A percentile compares a stretch with the other conserved stretches of the same genome.
Conservation (phyloP, 2,797 vertebrate species). For the Betta splendens region DNA sequence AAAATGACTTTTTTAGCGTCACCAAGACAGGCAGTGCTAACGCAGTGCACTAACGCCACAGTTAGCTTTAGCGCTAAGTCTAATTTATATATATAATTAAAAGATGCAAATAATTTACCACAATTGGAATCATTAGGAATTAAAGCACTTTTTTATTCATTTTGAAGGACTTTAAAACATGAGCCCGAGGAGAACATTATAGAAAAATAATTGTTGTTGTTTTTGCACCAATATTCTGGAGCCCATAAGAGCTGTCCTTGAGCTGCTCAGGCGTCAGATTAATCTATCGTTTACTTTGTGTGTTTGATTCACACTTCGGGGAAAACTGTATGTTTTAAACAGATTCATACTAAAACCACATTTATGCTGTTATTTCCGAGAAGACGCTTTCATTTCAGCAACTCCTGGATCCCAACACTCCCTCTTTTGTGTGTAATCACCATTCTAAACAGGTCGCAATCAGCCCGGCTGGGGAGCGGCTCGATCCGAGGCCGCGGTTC, state of each 20-base stretch:
- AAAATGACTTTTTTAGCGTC: constrained; percentile 39
- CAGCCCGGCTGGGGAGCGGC: constrained; percentile 42
- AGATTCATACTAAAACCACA: background rate
- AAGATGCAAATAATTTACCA: background rate
- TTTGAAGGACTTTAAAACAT: too few relatives aligned
- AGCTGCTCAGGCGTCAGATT: background rate
- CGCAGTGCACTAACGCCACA: too few relatives aligned
- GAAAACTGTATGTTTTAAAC: too few relatives aligned
- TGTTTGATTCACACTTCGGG: too few relatives aligned
- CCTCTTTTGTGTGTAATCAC: constrained; percentile 49
- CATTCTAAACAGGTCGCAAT: constrained; percentile 60
- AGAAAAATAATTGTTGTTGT: too few relatives aligned
- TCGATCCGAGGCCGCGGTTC: constrained; percentile 39
- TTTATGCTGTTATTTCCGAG: background rate
- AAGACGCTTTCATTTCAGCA: background rate
- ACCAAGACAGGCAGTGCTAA: too few relatives aligned
- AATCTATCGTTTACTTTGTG: background rate
- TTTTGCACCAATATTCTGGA: too few relatives aligned
- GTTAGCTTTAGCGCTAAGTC: too few relatives aligned
- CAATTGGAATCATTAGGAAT: too few relatives aligned
- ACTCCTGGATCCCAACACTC: constrained; percentile 19
- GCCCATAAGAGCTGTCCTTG: background rate
- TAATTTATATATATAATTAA: background rate
- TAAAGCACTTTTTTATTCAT: too few relatives aligned
- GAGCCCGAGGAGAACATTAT: too few relatives aligned